Evolutionary conservation across 2,888 invertebrate genomes (phyloP).

Genomic region (Coleophora deauratella): DNA sequence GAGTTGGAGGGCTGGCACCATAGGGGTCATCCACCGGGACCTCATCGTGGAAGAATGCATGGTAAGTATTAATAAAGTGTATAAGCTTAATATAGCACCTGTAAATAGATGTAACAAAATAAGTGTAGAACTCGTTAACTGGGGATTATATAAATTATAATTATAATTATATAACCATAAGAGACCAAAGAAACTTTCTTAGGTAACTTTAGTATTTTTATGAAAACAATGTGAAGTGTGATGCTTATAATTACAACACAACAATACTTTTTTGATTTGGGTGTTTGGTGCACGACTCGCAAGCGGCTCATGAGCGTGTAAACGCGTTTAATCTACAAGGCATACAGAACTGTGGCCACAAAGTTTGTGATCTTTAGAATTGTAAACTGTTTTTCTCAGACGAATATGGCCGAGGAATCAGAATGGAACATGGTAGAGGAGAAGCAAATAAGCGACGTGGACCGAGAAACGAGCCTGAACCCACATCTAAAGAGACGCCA

Average conservation of each 20-base stretch:
- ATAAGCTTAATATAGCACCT: neutral
- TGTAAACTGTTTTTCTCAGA: conserved; percentile 27
- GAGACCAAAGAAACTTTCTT: no score
- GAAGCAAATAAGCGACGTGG: conserved; percentile 52
- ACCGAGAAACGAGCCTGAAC: conserved; percentile 49
- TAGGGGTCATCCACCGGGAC: conserved; percentile 56
- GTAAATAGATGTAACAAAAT: no score
- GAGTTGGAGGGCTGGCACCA: conserved; percentile 68
- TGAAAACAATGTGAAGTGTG: no score
- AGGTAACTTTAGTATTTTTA: no score
- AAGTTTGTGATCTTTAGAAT: neutral
- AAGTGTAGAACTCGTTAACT: no score
- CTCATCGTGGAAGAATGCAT: conserved; percentile 66
- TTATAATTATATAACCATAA: no score
- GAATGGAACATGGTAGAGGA: conserved; percentile 47
- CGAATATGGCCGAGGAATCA: conserved; percentile 57
- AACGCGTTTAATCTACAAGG: neutral
- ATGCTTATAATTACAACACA: no score
- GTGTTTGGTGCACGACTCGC: no score
- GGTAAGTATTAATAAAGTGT: conserved; percentile 27
- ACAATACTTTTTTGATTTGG: no score
- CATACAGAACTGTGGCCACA: neutral
- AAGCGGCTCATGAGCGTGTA: no score
- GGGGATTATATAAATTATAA: no score
- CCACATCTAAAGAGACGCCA: conserved; percentile 37